A percentile compares a stretch with the other conserved stretches of the same genome.
These are phyloP conservation scores for Ptyas mucosa DNA, from an alignment of 2,113 vertebrate species.

Conservation along the genomic window DNA sequence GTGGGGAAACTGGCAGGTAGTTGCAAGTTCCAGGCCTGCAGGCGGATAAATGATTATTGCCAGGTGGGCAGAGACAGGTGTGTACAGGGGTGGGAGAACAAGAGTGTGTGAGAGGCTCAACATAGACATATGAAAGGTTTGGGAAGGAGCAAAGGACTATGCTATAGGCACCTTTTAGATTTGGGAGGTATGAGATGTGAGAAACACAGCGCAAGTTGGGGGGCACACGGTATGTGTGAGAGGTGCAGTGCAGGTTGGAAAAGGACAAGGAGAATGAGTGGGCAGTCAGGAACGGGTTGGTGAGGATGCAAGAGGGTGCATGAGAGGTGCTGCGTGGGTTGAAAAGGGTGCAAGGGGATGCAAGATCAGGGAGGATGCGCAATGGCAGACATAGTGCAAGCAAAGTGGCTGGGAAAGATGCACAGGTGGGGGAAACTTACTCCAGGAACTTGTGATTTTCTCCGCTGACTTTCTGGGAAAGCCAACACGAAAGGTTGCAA, in stretches of 20 bases:
- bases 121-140: no score
- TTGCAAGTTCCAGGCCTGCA: not conserved
- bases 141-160: not conserved
- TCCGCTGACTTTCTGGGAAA: not conserved
- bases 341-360: not conserved
- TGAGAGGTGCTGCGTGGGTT: not conserved
- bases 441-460: not conserved
- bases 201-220: no score
- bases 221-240: not conserved
- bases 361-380: not conserved
- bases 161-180: not conserved
- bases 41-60: not conserved
- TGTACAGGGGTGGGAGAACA: not conserved
- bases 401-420: not conserved
- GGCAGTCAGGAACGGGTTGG: no score
- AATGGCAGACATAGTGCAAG: not conserved
- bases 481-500: not conserved
- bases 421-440: not conserved
- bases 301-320: not conserved
- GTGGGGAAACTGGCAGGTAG: not conserved
- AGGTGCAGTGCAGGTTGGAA: not conserved
- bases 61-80: not conserved
- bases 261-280: no score
- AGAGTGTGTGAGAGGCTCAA: not conserved
- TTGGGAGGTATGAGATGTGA: not conserved